Evolutionary conservation across 1,140 invertebrate species (phyloP), one percentile per base, ranked within the genome.

Genomic region (Tribolium madens): DNA sequence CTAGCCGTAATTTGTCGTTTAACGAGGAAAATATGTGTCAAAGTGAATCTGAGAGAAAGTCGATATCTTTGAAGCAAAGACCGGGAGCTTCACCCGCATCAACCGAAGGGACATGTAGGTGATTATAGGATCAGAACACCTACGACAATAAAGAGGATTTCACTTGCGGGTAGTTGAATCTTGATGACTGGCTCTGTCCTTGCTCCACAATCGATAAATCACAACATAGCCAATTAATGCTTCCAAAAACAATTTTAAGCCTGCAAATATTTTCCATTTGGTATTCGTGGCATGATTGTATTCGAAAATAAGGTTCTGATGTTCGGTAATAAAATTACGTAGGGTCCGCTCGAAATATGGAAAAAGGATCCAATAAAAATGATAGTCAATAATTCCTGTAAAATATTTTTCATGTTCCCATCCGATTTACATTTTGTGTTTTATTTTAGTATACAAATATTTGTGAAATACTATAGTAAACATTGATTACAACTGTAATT

Each of bases 61-160:
- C 26, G 57, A 64, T 64, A 33, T n/a, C 12, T 6, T 36, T 36
- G 10, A 36, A 36, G 33, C 33, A 36, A 36, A 12, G 17, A n/a
- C 5, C 53, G 17, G 12, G 15, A 52, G 52, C 52, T 21, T 64
- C 26, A 26, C 26, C 57, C 57, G 57, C 57, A 33, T 64, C 57
- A 64, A 26, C 57, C 12, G 3, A 14, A 33, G 12, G 12, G 57
- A 64, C 57, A 33, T 64, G 57, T 64, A 64, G 14, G 10, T 33
- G 57, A 64, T 64, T 42, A 64, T 42, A 33, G 57, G 57, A 64
- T 64, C 57, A 64, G 26, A 33, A 33, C 57, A 64, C 57, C 57
- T 64, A 31, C 57, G 26, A 64, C 57, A 33, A 64, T 26, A 64
- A 12, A 64, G 31, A 21, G 12, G 26, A 33, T 18, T 57, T 50